phyloP scores from a whole-genome alignment of 35 echinoderm and acorn worm species.

The Lytechinus variegatus region DNA sequence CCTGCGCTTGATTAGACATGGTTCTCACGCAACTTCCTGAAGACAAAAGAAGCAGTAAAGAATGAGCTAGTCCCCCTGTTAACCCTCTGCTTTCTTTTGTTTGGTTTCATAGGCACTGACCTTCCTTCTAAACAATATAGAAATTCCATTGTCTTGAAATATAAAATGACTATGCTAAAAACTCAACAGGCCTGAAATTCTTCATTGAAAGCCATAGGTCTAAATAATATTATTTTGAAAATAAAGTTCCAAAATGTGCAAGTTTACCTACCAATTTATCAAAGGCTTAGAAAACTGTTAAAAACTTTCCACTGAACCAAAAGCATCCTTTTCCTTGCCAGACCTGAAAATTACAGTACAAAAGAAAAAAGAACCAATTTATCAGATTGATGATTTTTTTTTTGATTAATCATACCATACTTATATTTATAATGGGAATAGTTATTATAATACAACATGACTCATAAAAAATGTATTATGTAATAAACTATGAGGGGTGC shows the following conservation, averaged over 20 bases:
- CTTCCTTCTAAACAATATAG: not conserved
- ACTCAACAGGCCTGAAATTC: not conserved
- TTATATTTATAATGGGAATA: no score
- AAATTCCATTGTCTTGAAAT: not conserved
- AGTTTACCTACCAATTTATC: not conserved
- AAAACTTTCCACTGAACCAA: not conserved
- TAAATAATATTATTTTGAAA: not conserved
- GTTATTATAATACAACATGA: no score
- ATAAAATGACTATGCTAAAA: not conserved
- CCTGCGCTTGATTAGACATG: slow-evolving; percentile 27
- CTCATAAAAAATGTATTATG: no score
- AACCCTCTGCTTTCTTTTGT: not conserved
- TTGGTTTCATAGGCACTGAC: not conserved
- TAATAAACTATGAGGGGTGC: no score
- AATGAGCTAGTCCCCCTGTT: not conserved
- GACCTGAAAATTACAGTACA: not conserved
- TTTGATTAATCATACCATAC: no score
- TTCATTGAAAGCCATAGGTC: not conserved
- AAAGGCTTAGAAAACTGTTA: not conserved
- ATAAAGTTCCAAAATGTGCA: not conserved
- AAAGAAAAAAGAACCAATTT: no score
- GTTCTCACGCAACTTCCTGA: slow-evolving; percentile 16
- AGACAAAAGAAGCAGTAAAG: not conserved
- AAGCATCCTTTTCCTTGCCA: not conserved
- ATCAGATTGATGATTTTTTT: no score